These are phyloP conservation scores for Elgaria multicarinata DNA, from an alignment of 2,113 vertebrate genomes.

Conservation along the genomic window DNA sequence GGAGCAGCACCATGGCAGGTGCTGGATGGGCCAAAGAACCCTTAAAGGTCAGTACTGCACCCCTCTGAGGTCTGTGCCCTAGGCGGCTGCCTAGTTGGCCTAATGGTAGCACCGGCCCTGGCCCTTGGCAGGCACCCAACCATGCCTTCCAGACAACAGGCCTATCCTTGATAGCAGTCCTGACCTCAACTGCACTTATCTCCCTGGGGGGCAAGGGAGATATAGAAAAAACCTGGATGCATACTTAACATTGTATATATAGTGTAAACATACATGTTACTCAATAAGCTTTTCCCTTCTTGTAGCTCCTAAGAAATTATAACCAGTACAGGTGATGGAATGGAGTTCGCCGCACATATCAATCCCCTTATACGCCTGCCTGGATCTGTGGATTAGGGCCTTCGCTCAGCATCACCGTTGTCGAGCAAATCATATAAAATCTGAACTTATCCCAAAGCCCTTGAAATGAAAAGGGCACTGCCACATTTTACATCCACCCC, in stretches of 20 bases:
- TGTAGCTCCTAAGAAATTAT: neutral
- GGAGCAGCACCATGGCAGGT: no score
- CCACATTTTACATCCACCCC: slow-evolving; percentile 58
- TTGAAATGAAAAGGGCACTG: slow-evolving; percentile 57
- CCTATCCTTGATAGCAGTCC: neutral
- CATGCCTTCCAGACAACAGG: no score
- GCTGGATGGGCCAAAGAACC: no score
- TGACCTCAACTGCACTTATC: neutral
- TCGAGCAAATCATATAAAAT: neutral
- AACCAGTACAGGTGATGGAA: neutral
- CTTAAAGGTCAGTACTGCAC: no score
- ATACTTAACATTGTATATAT: neutral
- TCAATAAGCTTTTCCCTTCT: neutral
- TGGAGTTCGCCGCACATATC: neutral
- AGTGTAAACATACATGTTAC: neutral
- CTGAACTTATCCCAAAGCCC: neutral
- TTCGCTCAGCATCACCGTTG: neutral
- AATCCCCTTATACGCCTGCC: no score
- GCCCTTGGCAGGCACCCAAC: no score
- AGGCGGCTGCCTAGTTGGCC: no score
- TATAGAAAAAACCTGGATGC: neutral
- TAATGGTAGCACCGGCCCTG: no score
- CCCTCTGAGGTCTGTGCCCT: no score
- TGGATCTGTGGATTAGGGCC: neutral
- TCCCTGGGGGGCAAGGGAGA: neutral